Evolutionary conservation across 2,888 invertebrate genomes (phyloP).

Genomic region (Cetonia aurata): DNA sequence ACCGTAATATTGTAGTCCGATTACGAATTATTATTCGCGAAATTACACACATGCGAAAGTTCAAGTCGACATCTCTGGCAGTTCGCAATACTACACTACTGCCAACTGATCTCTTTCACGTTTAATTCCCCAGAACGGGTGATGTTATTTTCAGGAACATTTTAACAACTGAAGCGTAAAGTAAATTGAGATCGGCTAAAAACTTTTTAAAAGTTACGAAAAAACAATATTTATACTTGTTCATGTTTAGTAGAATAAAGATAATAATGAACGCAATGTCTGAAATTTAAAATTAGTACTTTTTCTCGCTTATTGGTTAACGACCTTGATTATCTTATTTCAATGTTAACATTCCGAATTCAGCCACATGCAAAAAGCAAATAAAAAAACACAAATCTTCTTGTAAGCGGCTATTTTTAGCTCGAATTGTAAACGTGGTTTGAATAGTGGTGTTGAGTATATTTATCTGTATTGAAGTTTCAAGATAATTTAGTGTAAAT

Average conservation of each 20-base stretch:
- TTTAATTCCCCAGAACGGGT: conserved; percentile 2
- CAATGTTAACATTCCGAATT: conserved; percentile 35
- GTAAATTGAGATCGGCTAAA: neutral
- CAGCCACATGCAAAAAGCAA: conserved; percentile 2
- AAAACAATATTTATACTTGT: no score
- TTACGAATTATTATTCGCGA: conserved; percentile 60
- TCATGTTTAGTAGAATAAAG: no score
- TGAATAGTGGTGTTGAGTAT: neutral
- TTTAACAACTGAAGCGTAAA: neutral
- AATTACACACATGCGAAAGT: conserved; percentile 67
- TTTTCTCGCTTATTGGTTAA: neutral
- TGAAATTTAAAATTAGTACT: no score
- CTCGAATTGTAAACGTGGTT: neutral
- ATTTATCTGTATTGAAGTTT: neutral
- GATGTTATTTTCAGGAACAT: neutral
- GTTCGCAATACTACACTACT: conserved; percentile 53
- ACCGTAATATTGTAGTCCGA: conserved; percentile 54
- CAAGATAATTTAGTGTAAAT: neutral
- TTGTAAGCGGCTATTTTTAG: conserved; percentile 22
- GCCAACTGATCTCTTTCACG: conserved; percentile 46
- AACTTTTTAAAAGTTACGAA: neutral
- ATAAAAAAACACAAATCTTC: conserved; percentile 10
- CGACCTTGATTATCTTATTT: conserved; percentile 31
- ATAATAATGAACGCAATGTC: no score
- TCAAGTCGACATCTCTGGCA: conserved; percentile 64